Evolutionary conservation across 1,140 invertebrate genomes (phyloP).

Genomic region (Elysia chlorotica): DNA sequence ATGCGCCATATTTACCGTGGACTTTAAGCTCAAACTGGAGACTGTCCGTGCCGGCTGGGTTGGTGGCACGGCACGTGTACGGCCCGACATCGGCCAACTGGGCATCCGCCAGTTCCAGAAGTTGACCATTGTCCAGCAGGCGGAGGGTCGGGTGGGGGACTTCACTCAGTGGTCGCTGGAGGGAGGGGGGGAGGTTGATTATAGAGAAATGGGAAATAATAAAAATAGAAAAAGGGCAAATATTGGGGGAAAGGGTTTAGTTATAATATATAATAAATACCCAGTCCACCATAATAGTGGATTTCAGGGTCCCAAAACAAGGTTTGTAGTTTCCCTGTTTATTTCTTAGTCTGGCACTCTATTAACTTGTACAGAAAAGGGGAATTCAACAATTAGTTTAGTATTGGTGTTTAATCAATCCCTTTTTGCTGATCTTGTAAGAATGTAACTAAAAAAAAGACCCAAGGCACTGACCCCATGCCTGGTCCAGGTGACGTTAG

Average conservation of each 20-base stretch:
- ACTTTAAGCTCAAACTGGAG: constrained; percentile 58
- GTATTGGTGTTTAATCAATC: too few relatives aligned
- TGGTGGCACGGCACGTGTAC: constrained; percentile 66
- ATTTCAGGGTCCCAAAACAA: too few relatives aligned
- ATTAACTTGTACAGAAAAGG: too few relatives aligned
- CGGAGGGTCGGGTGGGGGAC: constrained; percentile 44
- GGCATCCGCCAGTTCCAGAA: constrained; percentile 60
- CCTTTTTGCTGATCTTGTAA: too few relatives aligned
- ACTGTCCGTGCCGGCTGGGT: constrained; percentile 60
- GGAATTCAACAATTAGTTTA: too few relatives aligned
- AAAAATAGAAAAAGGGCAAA: background rate
- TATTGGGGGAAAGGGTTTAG: too few relatives aligned
- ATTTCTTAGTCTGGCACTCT: too few relatives aligned
- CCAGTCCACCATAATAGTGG: too few relatives aligned
- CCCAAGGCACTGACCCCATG: constrained; percentile 36
- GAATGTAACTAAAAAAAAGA: too few relatives aligned
- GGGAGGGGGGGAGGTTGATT: background rate
- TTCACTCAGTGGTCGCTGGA: constrained; percentile 46
- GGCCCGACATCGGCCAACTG: constrained; percentile 59
- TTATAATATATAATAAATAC: too few relatives aligned
- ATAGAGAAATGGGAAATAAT: background rate
- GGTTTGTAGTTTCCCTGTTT: too few relatives aligned
- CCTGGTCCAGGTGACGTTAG: constrained; percentile 63
- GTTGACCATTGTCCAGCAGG: constrained; percentile 36
- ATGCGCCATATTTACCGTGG: constrained; percentile 51